Evolutionary conservation across 2,113 vertebrate genomes (phyloP).

Genomic region (Orycteropus afer): DNA sequence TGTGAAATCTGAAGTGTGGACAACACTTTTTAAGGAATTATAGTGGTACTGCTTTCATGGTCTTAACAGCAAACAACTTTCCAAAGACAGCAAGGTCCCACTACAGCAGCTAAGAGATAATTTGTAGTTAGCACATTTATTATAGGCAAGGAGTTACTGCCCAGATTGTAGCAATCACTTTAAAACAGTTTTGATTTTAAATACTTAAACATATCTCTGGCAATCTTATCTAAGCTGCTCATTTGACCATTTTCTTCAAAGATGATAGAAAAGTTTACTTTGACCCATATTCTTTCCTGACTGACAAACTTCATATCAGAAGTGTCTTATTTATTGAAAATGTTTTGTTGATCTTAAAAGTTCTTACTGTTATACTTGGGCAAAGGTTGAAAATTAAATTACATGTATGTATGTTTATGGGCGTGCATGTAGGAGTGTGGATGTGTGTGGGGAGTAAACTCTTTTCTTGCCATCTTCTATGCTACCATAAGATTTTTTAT

Average conservation of each 20-base stretch:
- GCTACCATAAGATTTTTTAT: background rate
- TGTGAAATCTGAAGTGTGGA: background rate
- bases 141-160: background rate
- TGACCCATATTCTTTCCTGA: background rate
- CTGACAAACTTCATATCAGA: background rate
- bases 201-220: background rate
- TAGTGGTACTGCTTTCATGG: background rate
- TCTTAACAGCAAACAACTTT: background rate
- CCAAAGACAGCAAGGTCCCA: background rate
- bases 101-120: background rate
- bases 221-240: background rate
- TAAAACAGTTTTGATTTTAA: background rate
- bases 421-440: accelerated
- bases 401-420: too few relatives aligned
- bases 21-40: background rate
- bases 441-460: accelerated
- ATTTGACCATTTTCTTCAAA: constrained; percentile 23
- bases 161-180: background rate
- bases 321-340: background rate
- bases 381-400: background rate
- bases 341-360: background rate
- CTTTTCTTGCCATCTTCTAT: background rate
- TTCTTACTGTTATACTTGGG: background rate
- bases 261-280: background rate
- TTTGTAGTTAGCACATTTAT: background rate